phyloP scores from a whole-genome alignment of 2,888 invertebrate species.

The Noctua fimbriata region DNA sequence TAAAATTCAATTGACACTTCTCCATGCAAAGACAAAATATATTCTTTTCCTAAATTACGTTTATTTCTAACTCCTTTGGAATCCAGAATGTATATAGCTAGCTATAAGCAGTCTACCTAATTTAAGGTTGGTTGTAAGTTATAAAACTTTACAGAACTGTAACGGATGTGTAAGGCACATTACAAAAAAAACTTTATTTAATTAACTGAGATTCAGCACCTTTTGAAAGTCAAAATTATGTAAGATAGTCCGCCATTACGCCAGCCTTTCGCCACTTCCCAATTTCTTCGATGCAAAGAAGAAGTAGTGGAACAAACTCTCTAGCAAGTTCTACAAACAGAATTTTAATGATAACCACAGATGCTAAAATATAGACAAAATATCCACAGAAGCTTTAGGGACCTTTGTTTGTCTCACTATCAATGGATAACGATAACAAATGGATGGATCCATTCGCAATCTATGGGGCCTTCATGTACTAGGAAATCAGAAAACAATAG shows the following conservation, averaged over 20 bases:
- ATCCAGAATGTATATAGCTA: background rate
- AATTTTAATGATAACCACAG: background rate
- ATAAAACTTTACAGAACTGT: too few relatives aligned
- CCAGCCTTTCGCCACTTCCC: background rate
- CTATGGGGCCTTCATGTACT: constrained; percentile 40
- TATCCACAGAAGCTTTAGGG: background rate
- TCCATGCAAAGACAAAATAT: background rate
- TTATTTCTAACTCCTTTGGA: background rate
- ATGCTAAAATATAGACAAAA: background rate
- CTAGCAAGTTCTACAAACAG: background rate
- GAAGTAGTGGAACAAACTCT: background rate
- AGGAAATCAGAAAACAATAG: constrained; percentile 62
- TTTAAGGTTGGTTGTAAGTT: background rate
- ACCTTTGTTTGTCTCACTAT: constrained; percentile 8
- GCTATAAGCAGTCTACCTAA: background rate
- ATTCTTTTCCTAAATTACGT: background rate
- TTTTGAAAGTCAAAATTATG: background rate
- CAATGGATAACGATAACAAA: constrained; percentile 38
- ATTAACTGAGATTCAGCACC: background rate
- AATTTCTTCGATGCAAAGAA: background rate
- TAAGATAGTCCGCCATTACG: background rate
- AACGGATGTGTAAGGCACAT: background rate
- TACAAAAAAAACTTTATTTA: background rate
- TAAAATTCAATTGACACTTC: background rate
- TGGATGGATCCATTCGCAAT: constrained; percentile 13